Evolutionary conservation across 2,888 invertebrate species (phyloP), one percentile per base, ranked within the genome.

Genomic region (Nomada fucata): DNA sequence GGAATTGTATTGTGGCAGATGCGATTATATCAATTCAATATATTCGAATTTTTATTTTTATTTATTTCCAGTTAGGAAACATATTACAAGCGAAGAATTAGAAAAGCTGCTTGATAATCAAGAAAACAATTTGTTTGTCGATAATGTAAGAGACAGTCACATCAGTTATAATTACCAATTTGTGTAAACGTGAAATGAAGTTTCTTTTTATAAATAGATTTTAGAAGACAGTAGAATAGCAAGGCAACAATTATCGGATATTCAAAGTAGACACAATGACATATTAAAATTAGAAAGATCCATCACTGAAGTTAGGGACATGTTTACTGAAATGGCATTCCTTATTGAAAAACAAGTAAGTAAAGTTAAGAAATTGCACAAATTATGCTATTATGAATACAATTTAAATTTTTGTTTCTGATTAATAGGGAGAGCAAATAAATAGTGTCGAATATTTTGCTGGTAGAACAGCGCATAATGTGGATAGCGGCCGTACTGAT

Each of bases 281-380:
- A 95, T 98, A 87, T 93, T 96, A 87, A 97, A 97, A 92, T 95
- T 98, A 83, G 98, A 98, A 94, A 95, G 95, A 89, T 96, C 97
- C 90, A 96, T 98, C 88, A 93, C 94, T 60, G 97, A 97, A 92
- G 95, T 98, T 76, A 95, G 96, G 90, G 97, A 97, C 92, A 96
- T 98, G 94, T 98, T 98, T 94, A 94, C 96, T 91, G 97, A 98
- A 94, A 96, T 98, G 94, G 97, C 97, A 60, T 95, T 96, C 93
- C 94, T 97, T 70, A 96, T 98, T 44, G 97, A 97, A 91, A 95
- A 95, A 91, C 97, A 97, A 95, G 96, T 96, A 94, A 89, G 79
- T 88, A 60, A 18, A 59, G 65, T 18, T n/a, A n/a, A 59, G 36
- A 60, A 61, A 44, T 55, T n/a, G 26, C 23, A 13, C 13, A 26